A percentile compares a stretch with the other conserved stretches of the same genome.
phyloP scores from a whole-genome alignment of 2,797 vertebrate genomes.

The Aplochiton taeniatus region DNA sequence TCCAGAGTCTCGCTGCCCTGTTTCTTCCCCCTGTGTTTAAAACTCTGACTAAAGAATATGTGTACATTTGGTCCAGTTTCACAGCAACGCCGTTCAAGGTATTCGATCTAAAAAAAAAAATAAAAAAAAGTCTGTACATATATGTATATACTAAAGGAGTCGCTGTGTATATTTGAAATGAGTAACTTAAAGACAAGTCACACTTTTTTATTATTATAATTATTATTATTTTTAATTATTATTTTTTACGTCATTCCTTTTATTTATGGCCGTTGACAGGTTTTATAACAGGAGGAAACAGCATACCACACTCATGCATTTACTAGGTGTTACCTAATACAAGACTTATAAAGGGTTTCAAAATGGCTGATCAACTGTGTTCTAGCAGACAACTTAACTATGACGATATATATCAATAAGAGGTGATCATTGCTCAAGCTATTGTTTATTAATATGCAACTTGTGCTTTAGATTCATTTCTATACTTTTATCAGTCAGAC shows the following conservation, averaged over 20 bases:
- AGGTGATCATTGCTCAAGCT: too few species aligned
- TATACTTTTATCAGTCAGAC: too few species aligned
- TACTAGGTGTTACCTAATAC: conserved; percentile 67
- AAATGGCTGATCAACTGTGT: conserved; percentile 44
- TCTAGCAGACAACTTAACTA: neutral
- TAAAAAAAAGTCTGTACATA: conserved; percentile 83
- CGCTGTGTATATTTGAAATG: conserved; percentile 99
- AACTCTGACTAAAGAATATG: conserved; percentile 65
- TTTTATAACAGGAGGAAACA: conserved; percentile 82
- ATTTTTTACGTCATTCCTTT: conserved; percentile 85
- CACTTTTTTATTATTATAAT: conserved; percentile 74
- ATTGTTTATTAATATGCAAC: too few species aligned
- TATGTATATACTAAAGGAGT: conserved; percentile 98
- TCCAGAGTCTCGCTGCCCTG: conserved; percentile 70
- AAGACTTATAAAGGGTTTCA: conserved; percentile 67
- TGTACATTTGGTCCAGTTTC: conserved; percentile 70
- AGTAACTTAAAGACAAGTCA: conserved; percentile 94
- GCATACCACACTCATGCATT: conserved; percentile 71
- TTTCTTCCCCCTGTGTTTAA: conserved; percentile 76
- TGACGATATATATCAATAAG: too few species aligned
- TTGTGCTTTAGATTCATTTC: too few species aligned
- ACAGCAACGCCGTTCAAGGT: conserved; percentile 79
- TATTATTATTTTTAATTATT: conserved; percentile 71
- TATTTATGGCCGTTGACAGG: conserved; percentile 84
- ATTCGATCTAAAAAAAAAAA: conserved; percentile 84